A percentile compares a stretch with the other conserved stretches of the same genome.
Conservation (phyloP, 2,888 invertebrate genomes). For the Physocephala rufipes region DNA sequence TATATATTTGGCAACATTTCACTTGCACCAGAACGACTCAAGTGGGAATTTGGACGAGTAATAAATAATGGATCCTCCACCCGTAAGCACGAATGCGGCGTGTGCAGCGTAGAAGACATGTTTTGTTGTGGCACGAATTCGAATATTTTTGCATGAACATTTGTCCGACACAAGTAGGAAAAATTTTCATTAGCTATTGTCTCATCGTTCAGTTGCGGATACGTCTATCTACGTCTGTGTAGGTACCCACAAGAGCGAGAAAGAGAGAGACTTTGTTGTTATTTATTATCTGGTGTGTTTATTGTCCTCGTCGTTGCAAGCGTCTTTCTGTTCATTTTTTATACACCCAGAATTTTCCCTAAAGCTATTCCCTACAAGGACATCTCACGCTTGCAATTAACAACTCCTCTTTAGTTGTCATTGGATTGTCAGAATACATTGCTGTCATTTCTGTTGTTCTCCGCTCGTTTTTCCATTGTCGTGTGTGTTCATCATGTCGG, state of each 20-base stretch:
- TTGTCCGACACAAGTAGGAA: not conserved
- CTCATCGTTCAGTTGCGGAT: not conserved
- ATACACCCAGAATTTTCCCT: no score
- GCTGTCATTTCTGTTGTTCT: constrained; percentile 2
- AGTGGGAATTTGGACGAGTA: constrained; percentile 57
- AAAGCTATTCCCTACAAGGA: not conserved
- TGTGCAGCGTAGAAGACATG: constrained; percentile 16
- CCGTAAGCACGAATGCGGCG: constrained; percentile 28
- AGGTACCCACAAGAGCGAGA: no score
- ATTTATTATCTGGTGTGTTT: constrained; percentile 16
- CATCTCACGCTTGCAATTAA: constrained; percentile 7
- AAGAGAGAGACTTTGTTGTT: no score
- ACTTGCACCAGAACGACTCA: constrained; percentile 59
- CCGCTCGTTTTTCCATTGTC: not conserved
- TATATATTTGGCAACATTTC: constrained; percentile 41
- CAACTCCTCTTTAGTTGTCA: constrained; percentile 27
- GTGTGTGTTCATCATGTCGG: not conserved
- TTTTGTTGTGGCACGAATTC: no score
- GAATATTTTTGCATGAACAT: not conserved
- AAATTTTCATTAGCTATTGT: not conserved
- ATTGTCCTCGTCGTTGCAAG: constrained; percentile 8
- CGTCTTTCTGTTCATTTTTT: no score
- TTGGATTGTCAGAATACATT: constrained; percentile 41
- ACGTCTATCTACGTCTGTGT: no score
- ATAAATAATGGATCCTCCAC: constrained; percentile 54